Percentiles rank a stretch among this genome's conserved stretches.
phyloP scores from a whole-genome alignment of 2,113 vertebrate species.

The Esox niger region DNA sequence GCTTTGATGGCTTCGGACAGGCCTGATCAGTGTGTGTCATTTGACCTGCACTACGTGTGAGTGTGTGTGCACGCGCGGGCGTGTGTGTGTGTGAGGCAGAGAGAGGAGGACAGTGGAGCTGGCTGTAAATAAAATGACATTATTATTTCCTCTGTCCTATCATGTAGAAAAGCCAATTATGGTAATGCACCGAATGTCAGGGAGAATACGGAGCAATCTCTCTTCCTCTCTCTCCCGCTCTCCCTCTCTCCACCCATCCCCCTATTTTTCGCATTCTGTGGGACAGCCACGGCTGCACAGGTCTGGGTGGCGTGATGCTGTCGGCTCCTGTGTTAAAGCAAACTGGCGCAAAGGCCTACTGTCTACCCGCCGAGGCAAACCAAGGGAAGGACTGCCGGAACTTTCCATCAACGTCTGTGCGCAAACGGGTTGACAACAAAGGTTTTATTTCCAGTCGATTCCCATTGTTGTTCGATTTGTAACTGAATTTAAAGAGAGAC shows the following conservation, averaged over 20 bases:
- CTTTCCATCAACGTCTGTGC: background rate
- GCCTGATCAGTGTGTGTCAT: conserved; percentile 99
- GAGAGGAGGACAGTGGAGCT: conserved; percentile 24
- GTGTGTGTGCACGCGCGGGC: conserved; percentile 95
- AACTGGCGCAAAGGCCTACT: background rate
- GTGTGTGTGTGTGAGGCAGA: conserved; percentile 75
- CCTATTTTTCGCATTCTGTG: conserved; percentile 56
- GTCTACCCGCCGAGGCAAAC: conserved; percentile 32
- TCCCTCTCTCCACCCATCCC: conserved; percentile 46
- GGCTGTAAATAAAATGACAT: conserved; percentile 99
- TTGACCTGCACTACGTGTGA: conserved; percentile 96
- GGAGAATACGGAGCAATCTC: conserved; percentile 84
- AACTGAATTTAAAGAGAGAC: background rate
- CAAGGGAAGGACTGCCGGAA: conserved; percentile 19
- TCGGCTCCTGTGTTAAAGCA: conserved; percentile 58
- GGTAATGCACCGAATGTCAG: conserved; percentile 96
- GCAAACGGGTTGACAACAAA: background rate
- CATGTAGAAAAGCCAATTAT: conserved; percentile 99
- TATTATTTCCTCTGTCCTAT: conserved; percentile 98
- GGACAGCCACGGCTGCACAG: conserved; percentile 75
- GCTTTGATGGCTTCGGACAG: conserved; percentile 99
- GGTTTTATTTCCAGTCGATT: background rate
- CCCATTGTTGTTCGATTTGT: background rate
- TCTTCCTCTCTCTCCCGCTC: background rate
- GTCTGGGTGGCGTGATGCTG: conserved; percentile 74